Conservation (phyloP, 2,113 vertebrate genomes). For the Danionella cerebrum region DNA sequence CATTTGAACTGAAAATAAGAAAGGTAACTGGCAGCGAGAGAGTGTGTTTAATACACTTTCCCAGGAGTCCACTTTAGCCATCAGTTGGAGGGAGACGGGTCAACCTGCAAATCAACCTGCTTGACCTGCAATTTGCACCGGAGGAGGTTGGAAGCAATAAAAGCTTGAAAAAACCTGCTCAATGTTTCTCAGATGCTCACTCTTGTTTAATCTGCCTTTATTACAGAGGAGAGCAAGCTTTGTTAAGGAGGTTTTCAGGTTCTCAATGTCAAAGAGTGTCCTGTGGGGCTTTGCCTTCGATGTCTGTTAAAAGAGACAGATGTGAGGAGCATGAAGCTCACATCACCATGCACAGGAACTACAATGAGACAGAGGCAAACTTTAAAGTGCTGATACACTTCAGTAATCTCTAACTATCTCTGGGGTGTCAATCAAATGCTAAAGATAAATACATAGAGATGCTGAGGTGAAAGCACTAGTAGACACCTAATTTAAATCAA, state of each 20-base stretch:
- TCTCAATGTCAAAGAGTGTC: constrained; percentile 15
- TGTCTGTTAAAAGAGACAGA: not conserved
- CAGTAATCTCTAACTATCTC: constrained; percentile 2
- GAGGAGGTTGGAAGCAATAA: constrained; percentile 46
- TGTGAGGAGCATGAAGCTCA: not conserved
- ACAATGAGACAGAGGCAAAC: not conserved
- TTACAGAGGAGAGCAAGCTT: constrained; percentile 15
- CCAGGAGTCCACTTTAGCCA: constrained; percentile 44
- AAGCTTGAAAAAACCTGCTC: constrained; percentile 22
- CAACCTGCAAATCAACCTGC: constrained; percentile 54
- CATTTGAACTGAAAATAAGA: constrained; percentile 51
- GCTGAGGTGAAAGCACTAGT: not conserved
- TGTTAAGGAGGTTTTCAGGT: constrained; percentile 29
- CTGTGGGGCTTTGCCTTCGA: constrained; percentile 11
- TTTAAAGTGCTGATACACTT: constrained; percentile 7
- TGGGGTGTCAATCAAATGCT: constrained; percentile 1
- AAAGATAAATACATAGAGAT: not conserved
- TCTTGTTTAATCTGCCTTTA: constrained; percentile 28
- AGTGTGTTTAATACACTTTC: constrained; percentile 62
- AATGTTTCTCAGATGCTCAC: not conserved
- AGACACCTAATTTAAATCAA: not conserved
- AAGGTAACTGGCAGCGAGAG: constrained; percentile 58
- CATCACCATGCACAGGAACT: not conserved
- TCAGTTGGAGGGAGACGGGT: constrained; percentile 50
- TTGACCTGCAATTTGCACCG: constrained; percentile 57